phyloP scores from a whole-genome alignment of 1,140 invertebrate species.

The Rhizoglyphus robini region DNA sequence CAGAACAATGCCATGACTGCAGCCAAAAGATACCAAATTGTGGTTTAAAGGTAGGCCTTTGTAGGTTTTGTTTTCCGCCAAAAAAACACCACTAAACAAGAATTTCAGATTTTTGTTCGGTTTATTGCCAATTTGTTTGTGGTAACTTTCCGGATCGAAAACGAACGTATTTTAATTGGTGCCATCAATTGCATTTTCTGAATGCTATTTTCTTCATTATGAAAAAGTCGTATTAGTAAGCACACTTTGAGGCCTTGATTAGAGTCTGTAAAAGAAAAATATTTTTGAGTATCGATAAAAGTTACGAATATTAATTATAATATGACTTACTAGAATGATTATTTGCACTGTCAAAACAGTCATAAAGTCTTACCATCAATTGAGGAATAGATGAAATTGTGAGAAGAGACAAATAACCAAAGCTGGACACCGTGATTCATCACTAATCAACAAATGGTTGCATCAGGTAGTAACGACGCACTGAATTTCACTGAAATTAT shows the following conservation, averaged over 20 bases:
- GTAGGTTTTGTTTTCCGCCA: constrained; percentile 46
- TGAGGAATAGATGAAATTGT: neutral
- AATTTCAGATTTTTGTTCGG: constrained; percentile 72
- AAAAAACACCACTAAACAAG: constrained; percentile 74
- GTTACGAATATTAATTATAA: neutral
- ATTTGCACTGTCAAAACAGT: neutral
- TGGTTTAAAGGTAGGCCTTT: constrained; percentile 59
- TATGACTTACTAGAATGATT: neutral
- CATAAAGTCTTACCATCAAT: neutral
- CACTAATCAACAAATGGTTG: too few species aligned
- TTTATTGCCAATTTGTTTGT: constrained; percentile 64
- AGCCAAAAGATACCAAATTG: constrained; percentile 59
- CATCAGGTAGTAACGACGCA: too few species aligned
- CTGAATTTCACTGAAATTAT: too few species aligned
- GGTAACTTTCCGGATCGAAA: constrained; percentile 71
- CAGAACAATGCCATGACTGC: constrained; percentile 71
- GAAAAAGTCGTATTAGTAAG: constrained; percentile 58
- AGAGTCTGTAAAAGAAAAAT: neutral
- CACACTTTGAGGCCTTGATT: constrained; percentile 52
- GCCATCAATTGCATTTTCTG: constrained; percentile 25
- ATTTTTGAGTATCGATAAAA: neutral
- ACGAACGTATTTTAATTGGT: constrained; percentile 62
- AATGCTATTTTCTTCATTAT: constrained; percentile 44
- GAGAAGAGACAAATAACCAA: too few species aligned
- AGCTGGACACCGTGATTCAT: too few species aligned